Evolutionary conservation across 2,888 invertebrate genomes (phyloP).

Genomic region (Andrena minutula): DNA sequence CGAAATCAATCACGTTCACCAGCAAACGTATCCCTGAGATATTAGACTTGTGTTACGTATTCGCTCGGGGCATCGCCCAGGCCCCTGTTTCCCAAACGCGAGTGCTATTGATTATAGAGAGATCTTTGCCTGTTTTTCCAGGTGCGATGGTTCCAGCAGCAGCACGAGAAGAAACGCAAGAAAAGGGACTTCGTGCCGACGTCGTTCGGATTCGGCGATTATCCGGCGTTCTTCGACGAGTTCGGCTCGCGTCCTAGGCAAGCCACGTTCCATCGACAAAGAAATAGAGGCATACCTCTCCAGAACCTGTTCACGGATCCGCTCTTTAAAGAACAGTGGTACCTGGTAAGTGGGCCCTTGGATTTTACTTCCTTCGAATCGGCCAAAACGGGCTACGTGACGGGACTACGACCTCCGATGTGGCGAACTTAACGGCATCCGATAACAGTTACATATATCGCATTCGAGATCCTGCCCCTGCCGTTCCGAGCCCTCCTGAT

Average conservation of each 20-base stretch:
- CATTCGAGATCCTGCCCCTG: conserved; percentile 40
- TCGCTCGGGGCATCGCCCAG: neutral
- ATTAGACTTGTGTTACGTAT: neutral
- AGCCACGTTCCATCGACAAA: conserved; percentile 80
- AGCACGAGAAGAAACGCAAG: conserved; percentile 93
- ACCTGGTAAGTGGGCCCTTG: conserved; percentile 92
- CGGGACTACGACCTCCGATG: conserved; percentile 44
- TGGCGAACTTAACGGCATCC: conserved; percentile 50
- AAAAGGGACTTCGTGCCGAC: conserved; percentile 93
- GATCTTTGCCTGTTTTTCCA: conserved; percentile 80
- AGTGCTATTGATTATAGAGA: neutral
- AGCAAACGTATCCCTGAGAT: no score
- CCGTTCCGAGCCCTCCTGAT: conserved; percentile 21
- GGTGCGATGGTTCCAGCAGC: conserved; percentile 98
- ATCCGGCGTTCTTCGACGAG: conserved; percentile 80
- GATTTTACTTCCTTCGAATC: conserved; percentile 48
- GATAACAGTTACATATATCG: conserved; percentile 57
- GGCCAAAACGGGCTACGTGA: conserved; percentile 68
- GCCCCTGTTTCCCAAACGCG: neutral
- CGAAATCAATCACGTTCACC: no score
- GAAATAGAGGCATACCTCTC: conserved; percentile 82
- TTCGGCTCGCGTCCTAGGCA: conserved; percentile 85
- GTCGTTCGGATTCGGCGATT: conserved; percentile 84
- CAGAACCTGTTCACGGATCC: conserved; percentile 94
- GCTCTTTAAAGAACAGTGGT: conserved; percentile 98